Conservation (phyloP, 2,888 invertebrate genomes). For the Xestia rhomboidea region DNA sequence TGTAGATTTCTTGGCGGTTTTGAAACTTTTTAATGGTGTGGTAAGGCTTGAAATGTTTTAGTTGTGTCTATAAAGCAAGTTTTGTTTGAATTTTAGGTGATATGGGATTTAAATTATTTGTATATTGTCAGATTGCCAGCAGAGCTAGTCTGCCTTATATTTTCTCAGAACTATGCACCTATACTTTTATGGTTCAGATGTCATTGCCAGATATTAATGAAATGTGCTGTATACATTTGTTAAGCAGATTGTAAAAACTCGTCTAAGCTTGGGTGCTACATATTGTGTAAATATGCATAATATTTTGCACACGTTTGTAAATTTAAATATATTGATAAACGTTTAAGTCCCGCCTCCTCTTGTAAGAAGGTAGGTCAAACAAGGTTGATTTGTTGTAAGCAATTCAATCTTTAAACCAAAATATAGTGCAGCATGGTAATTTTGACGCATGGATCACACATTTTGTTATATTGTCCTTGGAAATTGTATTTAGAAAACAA, state of each 20-base stretch:
- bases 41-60: conserved; percentile 51
- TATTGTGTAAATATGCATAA: conserved; percentile 45
- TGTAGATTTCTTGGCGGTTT: conserved; percentile 55
- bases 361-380: too few species aligned
- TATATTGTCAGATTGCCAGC: not conserved
- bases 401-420: not conserved
- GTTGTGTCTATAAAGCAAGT: conserved; percentile 11
- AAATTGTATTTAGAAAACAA: not conserved
- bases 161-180: not conserved
- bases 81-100: conserved; percentile 14
- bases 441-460: not conserved
- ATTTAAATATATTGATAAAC: conserved; percentile 44
- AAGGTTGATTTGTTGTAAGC: not conserved
- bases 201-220: not conserved
- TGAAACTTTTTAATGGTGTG: conserved; percentile 22
- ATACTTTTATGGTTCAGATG: not conserved
- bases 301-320: conserved; percentile 38
- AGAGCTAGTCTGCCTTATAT: not conserved
- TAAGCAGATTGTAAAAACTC: conserved; percentile 25
- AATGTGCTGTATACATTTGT: conserved; percentile 13
- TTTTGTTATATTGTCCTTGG: not conserved
- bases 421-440: not conserved
- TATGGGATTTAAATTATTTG: conserved; percentile 3
- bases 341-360: not conserved
- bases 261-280: conserved; percentile 33